Evolutionary conservation across 2,113 vertebrate species (phyloP).

Genomic region (Zingel zingel): DNA sequence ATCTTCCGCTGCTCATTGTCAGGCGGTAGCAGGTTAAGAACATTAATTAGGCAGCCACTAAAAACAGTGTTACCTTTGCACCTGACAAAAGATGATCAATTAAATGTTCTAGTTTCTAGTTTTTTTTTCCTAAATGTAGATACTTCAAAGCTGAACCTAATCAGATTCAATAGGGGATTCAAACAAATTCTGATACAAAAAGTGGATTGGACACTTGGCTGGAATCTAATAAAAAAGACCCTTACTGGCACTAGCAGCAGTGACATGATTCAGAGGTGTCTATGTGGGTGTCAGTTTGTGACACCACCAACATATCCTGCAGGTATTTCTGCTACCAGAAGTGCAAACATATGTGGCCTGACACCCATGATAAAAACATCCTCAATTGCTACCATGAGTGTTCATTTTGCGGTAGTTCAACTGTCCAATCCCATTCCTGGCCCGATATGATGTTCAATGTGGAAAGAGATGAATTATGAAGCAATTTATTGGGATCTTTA

Average conservation of each 20-base stretch:
- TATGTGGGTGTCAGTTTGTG: constrained; percentile 12
- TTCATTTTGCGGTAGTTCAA: not conserved
- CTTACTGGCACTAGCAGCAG: not conserved
- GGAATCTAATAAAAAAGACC: not conserved
- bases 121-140: not conserved
- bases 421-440: not conserved
- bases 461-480: not conserved
- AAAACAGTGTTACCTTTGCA: not conserved
- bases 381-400: not conserved
- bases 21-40: constrained; percentile 10
- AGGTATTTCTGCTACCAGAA: constrained; percentile 6
- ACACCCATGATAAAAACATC: not conserved
- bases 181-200: not conserved
- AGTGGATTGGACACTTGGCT: not conserved
- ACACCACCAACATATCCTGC: not conserved
- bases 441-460: not conserved
- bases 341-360: constrained; percentile 1
- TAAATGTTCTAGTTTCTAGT: not conserved
- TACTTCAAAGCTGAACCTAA: not conserved
- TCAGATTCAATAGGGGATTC: not conserved
- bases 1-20: not conserved
- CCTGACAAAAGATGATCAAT: not conserved
- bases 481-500: not conserved
- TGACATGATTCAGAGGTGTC: not conserved
- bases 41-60: constrained; percentile 5